Conservation (phyloP, 2,888 invertebrate species). For the Morpho helenor region DNA sequence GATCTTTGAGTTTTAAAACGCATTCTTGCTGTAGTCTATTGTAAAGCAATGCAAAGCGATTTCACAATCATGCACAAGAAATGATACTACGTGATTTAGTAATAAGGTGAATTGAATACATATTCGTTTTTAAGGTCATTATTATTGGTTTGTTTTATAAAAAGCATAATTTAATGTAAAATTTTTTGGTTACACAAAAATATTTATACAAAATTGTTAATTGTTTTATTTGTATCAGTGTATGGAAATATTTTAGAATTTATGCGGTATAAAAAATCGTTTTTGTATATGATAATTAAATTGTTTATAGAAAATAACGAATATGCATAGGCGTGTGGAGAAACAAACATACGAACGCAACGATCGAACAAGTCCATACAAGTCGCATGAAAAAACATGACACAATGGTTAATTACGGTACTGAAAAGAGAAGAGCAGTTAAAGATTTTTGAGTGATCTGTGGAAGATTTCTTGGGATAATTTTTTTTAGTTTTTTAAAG, state of each 20-base stretch:
- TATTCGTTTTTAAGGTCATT: slow-evolving; percentile 31
- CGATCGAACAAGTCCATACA: slow-evolving; percentile 59
- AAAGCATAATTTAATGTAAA: neutral
- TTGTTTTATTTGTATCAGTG: too few species aligned
- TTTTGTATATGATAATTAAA: too few species aligned
- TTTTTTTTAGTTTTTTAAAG: too few species aligned
- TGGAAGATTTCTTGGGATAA: slow-evolving; percentile 19
- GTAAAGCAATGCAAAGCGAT: slow-evolving; percentile 37
- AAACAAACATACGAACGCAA: slow-evolving; percentile 34
- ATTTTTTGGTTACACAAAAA: neutral
- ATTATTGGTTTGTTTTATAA: neutral
- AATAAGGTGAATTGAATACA: slow-evolving; percentile 32
- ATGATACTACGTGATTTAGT: slow-evolving; percentile 9
- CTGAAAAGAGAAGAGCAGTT: slow-evolving; percentile 31
- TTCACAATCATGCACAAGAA: slow-evolving; percentile 29
- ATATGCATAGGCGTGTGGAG: slow-evolving; percentile 28
- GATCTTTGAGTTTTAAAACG: slow-evolving; percentile 95
- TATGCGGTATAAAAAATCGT: too few species aligned
- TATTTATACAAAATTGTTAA: too few species aligned
- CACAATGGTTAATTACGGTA: slow-evolving; percentile 42
- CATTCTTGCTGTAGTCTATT: slow-evolving; percentile 82
- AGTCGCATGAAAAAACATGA: slow-evolving; percentile 52
- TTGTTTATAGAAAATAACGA: slow-evolving; percentile 5
- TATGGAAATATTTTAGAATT: too few species aligned
- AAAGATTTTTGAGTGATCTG: slow-evolving; percentile 18